phyloP scores from a whole-genome alignment of 1,140 invertebrate genomes.

The Drosophila pachea region DNA sequence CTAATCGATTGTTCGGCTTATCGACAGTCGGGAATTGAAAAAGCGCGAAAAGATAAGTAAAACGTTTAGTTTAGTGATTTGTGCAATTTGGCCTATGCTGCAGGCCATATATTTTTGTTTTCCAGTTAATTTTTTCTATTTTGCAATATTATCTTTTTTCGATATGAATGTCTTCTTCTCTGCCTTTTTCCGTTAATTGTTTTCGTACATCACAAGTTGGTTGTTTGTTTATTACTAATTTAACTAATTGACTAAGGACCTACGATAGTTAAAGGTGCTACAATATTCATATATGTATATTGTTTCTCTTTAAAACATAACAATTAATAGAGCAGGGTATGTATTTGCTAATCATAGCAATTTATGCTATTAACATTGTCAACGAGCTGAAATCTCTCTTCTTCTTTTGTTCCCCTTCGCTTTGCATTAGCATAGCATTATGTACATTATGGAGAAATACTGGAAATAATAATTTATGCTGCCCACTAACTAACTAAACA shows the following conservation, averaged over 20 bases:
- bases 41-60: slow-evolving; percentile 6
- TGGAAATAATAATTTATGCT: slow-evolving; percentile 74
- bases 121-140: background rate
- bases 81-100: slow-evolving; percentile 1
- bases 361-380: slow-evolving; percentile 52
- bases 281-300: slow-evolving; percentile 1
- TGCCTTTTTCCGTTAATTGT: slow-evolving; percentile 62
- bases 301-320: slow-evolving; percentile 53
- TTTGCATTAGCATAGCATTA: slow-evolving; percentile 30
- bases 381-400: slow-evolving; percentile 11
- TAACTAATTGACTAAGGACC: slow-evolving; percentile 45
- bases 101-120: slow-evolving; percentile 10
- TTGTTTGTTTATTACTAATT: slow-evolving; percentile 65
- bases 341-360: slow-evolving; percentile 10
- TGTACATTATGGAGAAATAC: slow-evolving; percentile 67
- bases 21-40: slow-evolving; percentile 14
- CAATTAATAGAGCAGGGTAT: slow-evolving; percentile 56
- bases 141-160: slow-evolving; percentile 1
- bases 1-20: slow-evolving; percentile 21
- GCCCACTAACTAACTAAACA: slow-evolving; percentile 52
- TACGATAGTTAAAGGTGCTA: slow-evolving; percentile 23
- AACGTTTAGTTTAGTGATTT: slow-evolving; percentile 17
- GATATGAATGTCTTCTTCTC: slow-evolving; percentile 42
- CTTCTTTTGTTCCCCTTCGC: slow-evolving; percentile 27
- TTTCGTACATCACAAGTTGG: slow-evolving; percentile 68